A percentile compares a stretch with the other conserved stretches of the same genome.
Conservation (phyloP, 1,140 invertebrate species). For the Macrosteles quadrilineatus region DNA sequence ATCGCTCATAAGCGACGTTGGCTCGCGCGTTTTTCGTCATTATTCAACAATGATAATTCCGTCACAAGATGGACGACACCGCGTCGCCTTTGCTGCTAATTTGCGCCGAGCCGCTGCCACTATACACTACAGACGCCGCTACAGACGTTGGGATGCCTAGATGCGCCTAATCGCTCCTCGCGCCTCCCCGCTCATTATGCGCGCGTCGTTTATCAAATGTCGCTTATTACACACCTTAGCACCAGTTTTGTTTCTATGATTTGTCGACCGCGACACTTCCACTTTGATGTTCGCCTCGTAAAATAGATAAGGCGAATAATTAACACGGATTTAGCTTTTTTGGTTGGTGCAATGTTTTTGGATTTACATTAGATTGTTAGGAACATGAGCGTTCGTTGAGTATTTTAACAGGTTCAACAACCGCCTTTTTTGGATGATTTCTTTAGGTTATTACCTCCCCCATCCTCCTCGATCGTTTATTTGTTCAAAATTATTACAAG, state of each 20-base stretch:
- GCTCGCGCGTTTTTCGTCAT: not conserved
- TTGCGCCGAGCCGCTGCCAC: conserved; percentile 10
- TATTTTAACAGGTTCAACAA: too few relatives aligned
- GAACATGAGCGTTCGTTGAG: too few relatives aligned
- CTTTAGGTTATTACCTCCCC: too few relatives aligned
- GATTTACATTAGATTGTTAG: too few relatives aligned
- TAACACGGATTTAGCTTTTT: not conserved
- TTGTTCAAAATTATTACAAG: too few relatives aligned
- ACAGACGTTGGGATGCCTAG: not conserved
- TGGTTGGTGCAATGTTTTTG: too few relatives aligned
- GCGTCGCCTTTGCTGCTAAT: conserved; percentile 19
- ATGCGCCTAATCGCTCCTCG: conserved; percentile 7
- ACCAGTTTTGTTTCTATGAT: conserved; percentile 7
- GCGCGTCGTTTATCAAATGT: not conserved
- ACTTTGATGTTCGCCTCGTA: not conserved
- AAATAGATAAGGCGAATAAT: conserved; percentile 5
- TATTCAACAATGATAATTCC: conserved; percentile 28
- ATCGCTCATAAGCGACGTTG: not conserved
- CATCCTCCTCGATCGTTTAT: too few relatives aligned
- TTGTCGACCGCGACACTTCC: not conserved
- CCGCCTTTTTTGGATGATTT: too few relatives aligned
- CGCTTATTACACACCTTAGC: conserved; percentile 15
- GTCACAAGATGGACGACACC: not conserved
- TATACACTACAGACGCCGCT: too few relatives aligned
- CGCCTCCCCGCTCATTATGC: conserved; percentile 8